These are phyloP conservation scores for Anguilla anguilla DNA, from an alignment of 2,797 vertebrate genomes.

Conservation along the genomic window DNA sequence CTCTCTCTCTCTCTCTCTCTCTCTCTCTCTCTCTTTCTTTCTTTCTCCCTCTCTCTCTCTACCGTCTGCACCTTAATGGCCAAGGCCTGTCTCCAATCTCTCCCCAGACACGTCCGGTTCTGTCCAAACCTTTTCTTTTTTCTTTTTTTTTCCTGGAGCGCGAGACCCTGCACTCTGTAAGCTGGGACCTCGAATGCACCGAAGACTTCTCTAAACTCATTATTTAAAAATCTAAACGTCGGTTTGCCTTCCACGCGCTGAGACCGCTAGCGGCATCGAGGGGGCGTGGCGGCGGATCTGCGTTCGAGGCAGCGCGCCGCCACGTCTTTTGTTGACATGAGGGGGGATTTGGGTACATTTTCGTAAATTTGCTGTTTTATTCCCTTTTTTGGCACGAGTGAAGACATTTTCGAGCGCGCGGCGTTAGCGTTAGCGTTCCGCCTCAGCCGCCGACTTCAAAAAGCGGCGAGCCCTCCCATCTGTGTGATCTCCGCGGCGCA, in stretches of 20 bases:
- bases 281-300: neutral
- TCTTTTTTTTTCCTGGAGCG: neutral
- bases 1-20: neutral
- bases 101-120: too few species aligned
- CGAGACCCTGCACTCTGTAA: neutral
- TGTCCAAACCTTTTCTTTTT: too few species aligned
- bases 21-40: neutral
- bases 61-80: neutral
- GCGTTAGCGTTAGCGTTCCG: neutral
- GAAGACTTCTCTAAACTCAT: neutral
- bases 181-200: neutral
- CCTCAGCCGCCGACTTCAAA: neutral
- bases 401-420: neutral
- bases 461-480: neutral
- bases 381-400: neutral
- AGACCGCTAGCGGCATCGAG: neutral
- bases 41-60: too few species aligned
- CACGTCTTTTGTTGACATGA: neutral
- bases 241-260: neutral
- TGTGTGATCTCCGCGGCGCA: constrained; percentile 28
- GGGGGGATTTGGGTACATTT: neutral
- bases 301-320: too few species aligned
- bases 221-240: neutral
- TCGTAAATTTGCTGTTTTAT: neutral
- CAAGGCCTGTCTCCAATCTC: neutral